Conservation (phyloP, 2,888 invertebrate species). For the Melanchra persicariae region DNA sequence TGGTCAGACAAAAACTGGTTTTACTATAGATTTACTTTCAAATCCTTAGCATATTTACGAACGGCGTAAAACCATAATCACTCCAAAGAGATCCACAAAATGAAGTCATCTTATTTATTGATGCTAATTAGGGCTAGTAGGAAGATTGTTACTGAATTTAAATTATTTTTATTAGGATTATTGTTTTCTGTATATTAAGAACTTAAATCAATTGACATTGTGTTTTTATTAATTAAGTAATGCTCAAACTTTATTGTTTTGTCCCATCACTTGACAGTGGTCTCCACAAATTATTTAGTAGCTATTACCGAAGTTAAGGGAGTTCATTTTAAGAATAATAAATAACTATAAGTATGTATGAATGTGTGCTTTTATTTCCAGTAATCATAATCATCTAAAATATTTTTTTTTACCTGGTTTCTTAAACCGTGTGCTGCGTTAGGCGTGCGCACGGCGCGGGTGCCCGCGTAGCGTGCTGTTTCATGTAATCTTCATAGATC, state of each 20-base stretch:
- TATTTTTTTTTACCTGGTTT: no score
- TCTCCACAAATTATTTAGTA: constrained; percentile 80
- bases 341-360: constrained; percentile 84
- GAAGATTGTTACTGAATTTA: constrained; percentile 85
- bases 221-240: constrained; percentile 82
- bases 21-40: constrained; percentile 55
- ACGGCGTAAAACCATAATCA: constrained; percentile 66
- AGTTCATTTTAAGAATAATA: constrained; percentile 85
- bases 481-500: no score
- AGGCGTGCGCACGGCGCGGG: no score
- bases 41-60: constrained; percentile 62
- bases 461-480: no score
- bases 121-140: constrained; percentile 85
- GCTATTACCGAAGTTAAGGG: constrained; percentile 80
- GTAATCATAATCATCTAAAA: no score
- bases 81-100: constrained; percentile 84
- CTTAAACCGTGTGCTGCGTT: no score
- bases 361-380: constrained; percentile 64
- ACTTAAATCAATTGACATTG: constrained; percentile 82
- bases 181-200: constrained; percentile 88
- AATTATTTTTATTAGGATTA: constrained; percentile 86
- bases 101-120: constrained; percentile 89
- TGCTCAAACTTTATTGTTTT: constrained; percentile 83
- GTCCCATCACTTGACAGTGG: constrained; percentile 70
- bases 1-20: constrained; percentile 56